Conservation (phyloP, 1,140 invertebrate genomes). For the Drosophila parvula region DNA sequence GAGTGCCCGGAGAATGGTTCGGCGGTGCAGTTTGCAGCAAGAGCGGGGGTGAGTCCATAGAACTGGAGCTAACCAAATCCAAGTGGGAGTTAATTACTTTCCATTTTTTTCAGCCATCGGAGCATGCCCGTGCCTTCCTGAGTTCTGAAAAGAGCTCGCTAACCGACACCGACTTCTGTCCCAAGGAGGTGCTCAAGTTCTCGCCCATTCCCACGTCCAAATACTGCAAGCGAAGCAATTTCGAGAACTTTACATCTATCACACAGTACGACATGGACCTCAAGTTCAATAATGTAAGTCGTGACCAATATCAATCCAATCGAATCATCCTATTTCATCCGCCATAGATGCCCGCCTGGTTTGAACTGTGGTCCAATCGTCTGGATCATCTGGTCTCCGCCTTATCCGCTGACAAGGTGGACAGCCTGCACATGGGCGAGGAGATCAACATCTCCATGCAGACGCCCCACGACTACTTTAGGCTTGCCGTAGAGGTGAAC, state of each 20-base stretch:
- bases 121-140: slow-evolving; percentile 75
- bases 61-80: too few relatives aligned
- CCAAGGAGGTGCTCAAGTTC: slow-evolving; percentile 82
- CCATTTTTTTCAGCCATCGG: slow-evolving; percentile 63
- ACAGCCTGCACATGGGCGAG: slow-evolving; percentile 74
- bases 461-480: slow-evolving; percentile 74
- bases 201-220: slow-evolving; percentile 79
- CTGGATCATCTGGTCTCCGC: slow-evolving; percentile 81
- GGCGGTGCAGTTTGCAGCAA: slow-evolving; percentile 66
- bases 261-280: slow-evolving; percentile 79
- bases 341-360: slow-evolving; percentile 80
- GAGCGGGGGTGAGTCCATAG: slow-evolving; percentile 72
- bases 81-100: background rate
- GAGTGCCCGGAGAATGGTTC: slow-evolving; percentile 71
- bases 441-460: slow-evolving; percentile 76
- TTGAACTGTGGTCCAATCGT: slow-evolving; percentile 77
- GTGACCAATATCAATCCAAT: background rate
- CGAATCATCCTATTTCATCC: background rate
- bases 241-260: slow-evolving; percentile 81
- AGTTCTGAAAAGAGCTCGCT: slow-evolving; percentile 71
- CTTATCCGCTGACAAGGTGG: slow-evolving; percentile 70
- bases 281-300: slow-evolving; percentile 73
- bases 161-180: slow-evolving; percentile 79
- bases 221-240: slow-evolving; percentile 80
- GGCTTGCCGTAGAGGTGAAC: slow-evolving; percentile 75